Evolutionary conservation across 2,113 vertebrate genomes (phyloP).

Genomic region (Podarcis cretensis): DNA sequence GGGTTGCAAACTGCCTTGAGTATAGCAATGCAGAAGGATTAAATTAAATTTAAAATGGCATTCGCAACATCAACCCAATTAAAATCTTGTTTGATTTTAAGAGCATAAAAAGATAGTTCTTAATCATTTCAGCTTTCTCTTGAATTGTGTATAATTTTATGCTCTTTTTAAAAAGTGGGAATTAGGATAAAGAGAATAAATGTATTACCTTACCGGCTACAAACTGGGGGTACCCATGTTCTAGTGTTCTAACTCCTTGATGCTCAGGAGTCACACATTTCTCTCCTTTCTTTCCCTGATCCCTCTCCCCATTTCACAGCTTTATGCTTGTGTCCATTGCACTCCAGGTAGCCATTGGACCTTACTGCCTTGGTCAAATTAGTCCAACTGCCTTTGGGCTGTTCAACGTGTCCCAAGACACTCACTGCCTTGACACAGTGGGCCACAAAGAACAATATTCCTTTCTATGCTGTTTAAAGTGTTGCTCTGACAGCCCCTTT

Average conservation of each 20-base stretch:
- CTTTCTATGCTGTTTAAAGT: not conserved
- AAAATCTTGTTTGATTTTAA: not conserved
- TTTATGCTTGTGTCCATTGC: not conserved
- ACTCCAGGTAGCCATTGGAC: too few species aligned
- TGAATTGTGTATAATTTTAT: not conserved
- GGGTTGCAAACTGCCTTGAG: not conserved
- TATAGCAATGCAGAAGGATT: not conserved
- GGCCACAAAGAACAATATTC: not conserved
- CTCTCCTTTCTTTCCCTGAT: not conserved
- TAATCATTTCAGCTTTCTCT: not conserved
- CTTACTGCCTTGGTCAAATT: conserved; percentile 26
- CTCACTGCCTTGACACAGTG: not conserved
- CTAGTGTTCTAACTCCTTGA: too few species aligned
- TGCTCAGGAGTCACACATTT: not conserved
- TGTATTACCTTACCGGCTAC: not conserved
- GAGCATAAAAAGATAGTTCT: not conserved
- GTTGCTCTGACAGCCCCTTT: conserved; percentile 42
- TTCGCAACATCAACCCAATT: not conserved
- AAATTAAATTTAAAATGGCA: not conserved
- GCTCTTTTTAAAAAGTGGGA: not conserved
- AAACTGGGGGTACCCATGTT: too few species aligned
- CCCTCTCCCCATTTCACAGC: not conserved
- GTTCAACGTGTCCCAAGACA: not conserved
- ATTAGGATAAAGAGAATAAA: not conserved
- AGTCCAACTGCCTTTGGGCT: not conserved